Evolutionary conservation across 2,113 vertebrate genomes (phyloP).

Genomic region (Zosterops lateralis): DNA sequence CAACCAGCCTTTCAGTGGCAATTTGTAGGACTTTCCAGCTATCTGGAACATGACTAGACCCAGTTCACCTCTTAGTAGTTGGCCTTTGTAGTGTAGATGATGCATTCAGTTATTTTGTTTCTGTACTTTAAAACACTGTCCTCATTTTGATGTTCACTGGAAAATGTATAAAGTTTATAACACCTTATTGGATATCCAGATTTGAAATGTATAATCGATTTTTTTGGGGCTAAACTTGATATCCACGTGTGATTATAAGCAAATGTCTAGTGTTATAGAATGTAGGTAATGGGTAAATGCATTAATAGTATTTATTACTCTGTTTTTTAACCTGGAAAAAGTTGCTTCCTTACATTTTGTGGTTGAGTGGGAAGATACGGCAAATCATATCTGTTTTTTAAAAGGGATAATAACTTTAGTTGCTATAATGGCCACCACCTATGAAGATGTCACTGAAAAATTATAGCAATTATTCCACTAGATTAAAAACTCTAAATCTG

Average conservation of each 20-base stretch:
- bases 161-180: conserved; percentile 51
- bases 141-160: conserved; percentile 49
- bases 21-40: background rate
- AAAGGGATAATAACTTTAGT: background rate
- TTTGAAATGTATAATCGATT: background rate
- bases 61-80: background rate
- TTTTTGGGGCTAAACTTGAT: background rate
- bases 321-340: conserved; percentile 51
- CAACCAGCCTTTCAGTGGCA: conserved; percentile 7
- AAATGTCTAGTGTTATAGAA: conserved; percentile 34
- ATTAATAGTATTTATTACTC: conserved; percentile 52
- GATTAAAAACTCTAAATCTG: conserved; percentile 28
- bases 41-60: background rate
- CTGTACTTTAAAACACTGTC: conserved; percentile 15
- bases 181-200: conserved; percentile 8
- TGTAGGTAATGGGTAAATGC: conserved; percentile 44
- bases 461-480: conserved; percentile 19
- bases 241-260: conserved; percentile 25
- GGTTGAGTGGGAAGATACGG: conserved; percentile 15
- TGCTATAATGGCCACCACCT: conserved; percentile 21
- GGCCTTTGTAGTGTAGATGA: background rate
- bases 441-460: conserved; percentile 31
- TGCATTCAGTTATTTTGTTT: conserved; percentile 23
- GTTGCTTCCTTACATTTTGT: conserved; percentile 34
- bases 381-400: conserved; percentile 26